Base-by-base conservation (phyloP, 2,888 invertebrate genomes). In the Drosophila austrosaltans region DNA sequence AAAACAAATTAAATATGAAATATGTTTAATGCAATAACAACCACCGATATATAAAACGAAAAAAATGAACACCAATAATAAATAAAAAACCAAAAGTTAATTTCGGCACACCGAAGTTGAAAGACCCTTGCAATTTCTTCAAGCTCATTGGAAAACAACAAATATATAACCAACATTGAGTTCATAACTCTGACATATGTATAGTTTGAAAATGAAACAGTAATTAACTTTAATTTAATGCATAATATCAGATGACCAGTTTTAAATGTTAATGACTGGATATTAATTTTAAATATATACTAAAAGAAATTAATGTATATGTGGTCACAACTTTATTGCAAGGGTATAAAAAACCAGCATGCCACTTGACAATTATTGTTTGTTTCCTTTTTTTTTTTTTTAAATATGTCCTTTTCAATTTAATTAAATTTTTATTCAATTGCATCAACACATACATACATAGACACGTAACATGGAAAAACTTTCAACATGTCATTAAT, bases 11-110 rank as follows among this genome's bases (percentile, higher is more conserved):
- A 3, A 25, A 25, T 53, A 62, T 56, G 36, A 36, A 36, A 61
- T 40, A 73, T 28, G 48, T 44, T 72, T 53, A 63, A 39, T 58
- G 78, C 84, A 84, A 59, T 71, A 72, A 54, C 83, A 66, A 88
- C 83, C 88, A 83, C 83, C 83, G 83, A 88, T 71, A 56, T 75
- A 59, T 61, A 57, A 72, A 78, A 79, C 16, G 3, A 44, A 44
- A 40, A 2, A 22, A 32, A 57, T 36, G 20, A 57, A 57, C 44
- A 48, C 44, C 20, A 48, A 48, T 42, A 42, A 42, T 8, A 10
- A 36, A 36, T 36, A 8, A 36, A 36, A 36, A 20, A 16, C 16
- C 42, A 40, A 3, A 40, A 16, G 6, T 3, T 12, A 42, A 40
- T n/a, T 3, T 40, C n/a, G 40, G 40, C 7, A n/a, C 40, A 48